phyloP scores from a whole-genome alignment of 2,888 invertebrate species.

The Podotricha telesiphe region DNA sequence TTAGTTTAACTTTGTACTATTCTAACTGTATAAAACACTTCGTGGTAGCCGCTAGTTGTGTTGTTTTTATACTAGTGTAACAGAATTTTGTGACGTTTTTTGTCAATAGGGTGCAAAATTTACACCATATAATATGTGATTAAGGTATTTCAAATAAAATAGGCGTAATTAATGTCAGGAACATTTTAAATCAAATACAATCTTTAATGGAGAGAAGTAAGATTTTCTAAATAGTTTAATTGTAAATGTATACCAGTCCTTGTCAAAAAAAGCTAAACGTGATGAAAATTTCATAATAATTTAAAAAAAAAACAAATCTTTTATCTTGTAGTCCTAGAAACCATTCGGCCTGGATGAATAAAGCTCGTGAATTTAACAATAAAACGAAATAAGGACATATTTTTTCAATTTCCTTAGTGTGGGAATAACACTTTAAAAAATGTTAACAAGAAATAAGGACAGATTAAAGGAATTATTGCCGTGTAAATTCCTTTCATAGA shows the following conservation, averaged over 20 bases:
- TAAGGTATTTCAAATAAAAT: no score
- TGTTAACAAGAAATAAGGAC: no score
- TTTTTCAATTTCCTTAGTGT: no score
- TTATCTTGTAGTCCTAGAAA: neutral
- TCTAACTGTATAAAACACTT: neutral
- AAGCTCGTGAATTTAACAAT: conserved; percentile 1
- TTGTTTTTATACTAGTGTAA: neutral
- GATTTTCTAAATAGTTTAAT: no score
- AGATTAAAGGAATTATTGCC: conserved; percentile 13
- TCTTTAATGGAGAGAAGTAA: no score
- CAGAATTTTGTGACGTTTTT: neutral
- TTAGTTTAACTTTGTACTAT: neutral
- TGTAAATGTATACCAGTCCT: no score
- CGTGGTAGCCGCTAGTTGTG: neutral
- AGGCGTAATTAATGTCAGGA: no score
- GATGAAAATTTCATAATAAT: neutral
- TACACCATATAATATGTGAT: no score
- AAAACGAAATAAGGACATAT: conserved; percentile 4
- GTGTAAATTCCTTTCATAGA: conserved; percentile 10
- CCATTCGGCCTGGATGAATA: neutral
- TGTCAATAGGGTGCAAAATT: no score
- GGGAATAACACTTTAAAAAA: no score
- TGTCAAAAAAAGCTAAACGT: no score
- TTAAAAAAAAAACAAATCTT: neutral
- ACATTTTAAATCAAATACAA: no score